phyloP scores from a whole-genome alignment of 2,113 vertebrate genomes.

The Vireo altiloquus region DNA sequence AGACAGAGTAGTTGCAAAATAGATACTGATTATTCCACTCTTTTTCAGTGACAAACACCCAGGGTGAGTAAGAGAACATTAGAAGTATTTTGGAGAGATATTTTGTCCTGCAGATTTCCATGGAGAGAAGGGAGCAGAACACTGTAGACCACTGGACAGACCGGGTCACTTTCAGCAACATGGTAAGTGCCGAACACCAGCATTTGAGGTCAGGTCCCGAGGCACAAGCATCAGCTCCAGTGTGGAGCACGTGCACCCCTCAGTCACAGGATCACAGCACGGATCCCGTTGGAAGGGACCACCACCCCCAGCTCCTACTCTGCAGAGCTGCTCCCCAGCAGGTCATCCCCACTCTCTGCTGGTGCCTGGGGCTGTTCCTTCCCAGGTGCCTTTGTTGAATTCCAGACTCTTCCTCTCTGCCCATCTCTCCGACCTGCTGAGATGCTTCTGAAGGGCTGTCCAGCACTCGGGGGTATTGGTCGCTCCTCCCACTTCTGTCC shows the following conservation, averaged over 20 bases:
- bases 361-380: not conserved
- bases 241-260: not conserved
- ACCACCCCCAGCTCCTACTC: not conserved
- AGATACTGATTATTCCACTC: not conserved
- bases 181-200: not conserved
- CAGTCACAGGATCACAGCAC: not conserved
- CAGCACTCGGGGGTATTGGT: rapidly evolving
- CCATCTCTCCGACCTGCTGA: not conserved
- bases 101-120: not conserved
- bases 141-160: not conserved
- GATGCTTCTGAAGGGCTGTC: not conserved
- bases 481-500: not conserved
- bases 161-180: not conserved
- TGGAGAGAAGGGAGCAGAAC: not conserved
- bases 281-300: rapidly evolving
- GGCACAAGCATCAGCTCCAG: not conserved
- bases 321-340: not conserved
- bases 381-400: not conserved
- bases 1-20: not conserved
- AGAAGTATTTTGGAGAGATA: not conserved
- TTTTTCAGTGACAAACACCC: not conserved
- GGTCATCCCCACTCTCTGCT: not conserved
- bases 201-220: not conserved
- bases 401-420: not conserved
- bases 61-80: not conserved